phyloP scores from a whole-genome alignment of 2,888 invertebrate genomes.

The Trichacis sp. region DNA sequence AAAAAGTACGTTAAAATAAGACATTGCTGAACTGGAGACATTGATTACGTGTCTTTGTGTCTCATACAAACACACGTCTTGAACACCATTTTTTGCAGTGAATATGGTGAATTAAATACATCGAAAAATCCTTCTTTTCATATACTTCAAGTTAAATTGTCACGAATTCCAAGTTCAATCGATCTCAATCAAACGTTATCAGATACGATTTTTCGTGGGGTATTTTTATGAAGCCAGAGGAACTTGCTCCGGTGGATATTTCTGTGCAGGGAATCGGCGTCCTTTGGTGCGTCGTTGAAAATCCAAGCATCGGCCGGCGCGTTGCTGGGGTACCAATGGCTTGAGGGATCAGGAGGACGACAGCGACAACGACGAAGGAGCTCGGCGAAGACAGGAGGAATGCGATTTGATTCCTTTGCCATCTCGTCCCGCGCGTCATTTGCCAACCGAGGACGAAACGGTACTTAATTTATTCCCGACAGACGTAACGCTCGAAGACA shows the following conservation, averaged over 20 bases:
- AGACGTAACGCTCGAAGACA: slow-evolving; percentile 54
- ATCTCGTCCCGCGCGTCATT: slow-evolving; percentile 44
- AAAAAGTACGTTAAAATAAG: too few species aligned
- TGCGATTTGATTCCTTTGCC: slow-evolving; percentile 60
- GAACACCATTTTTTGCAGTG: too few species aligned
- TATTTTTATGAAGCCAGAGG: not conserved
- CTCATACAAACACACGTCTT: too few species aligned
- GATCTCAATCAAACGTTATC: not conserved
- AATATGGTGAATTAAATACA: too few species aligned
- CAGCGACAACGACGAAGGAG: slow-evolving; percentile 41
- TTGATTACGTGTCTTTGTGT: too few species aligned
- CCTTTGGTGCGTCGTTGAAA: slow-evolving; percentile 36
- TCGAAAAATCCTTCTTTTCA: not conserved
- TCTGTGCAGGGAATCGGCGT: slow-evolving; percentile 37
- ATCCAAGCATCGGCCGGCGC: slow-evolving; percentile 30
- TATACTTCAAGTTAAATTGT: not conserved
- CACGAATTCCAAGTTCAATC: not conserved
- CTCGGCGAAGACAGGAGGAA: slow-evolving; percentile 52
- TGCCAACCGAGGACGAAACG: slow-evolving; percentile 41
- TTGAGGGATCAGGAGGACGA: slow-evolving; percentile 38
- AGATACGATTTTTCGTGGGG: not conserved
- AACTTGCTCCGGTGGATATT: slow-evolving; percentile 6
- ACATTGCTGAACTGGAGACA: too few species aligned
- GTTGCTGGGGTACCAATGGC: slow-evolving; percentile 27
- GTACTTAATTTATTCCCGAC: slow-evolving; percentile 44